Evolutionary conservation across 1,140 invertebrate genomes (phyloP).

Genomic region (Palaemon carinicauda): DNA sequence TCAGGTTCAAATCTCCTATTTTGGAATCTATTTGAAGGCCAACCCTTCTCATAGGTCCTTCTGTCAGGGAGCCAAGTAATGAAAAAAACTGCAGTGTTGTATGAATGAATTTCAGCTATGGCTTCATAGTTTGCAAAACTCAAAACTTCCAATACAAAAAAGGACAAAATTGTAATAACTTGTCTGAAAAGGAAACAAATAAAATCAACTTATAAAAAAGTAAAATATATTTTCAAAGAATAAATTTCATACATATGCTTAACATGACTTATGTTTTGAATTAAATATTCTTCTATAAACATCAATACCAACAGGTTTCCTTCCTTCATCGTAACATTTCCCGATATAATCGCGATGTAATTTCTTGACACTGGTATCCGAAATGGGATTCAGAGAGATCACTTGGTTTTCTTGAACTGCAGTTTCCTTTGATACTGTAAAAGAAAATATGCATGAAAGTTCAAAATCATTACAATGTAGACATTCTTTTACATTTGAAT

Average conservation of each 20-base stretch:
- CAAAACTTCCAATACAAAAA: too few species aligned
- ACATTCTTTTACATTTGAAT: not conserved
- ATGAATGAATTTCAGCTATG: too few species aligned
- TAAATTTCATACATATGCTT: not conserved
- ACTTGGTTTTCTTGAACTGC: not conserved
- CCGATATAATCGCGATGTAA: not conserved
- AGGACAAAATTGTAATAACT: too few species aligned
- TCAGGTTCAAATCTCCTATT: too few species aligned
- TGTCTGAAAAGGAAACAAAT: too few species aligned
- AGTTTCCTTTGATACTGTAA: not conserved
- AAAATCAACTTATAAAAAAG: too few species aligned
- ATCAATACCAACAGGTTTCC: constrained; percentile 24
- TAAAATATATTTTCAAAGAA: not conserved
- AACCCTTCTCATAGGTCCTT: too few species aligned
- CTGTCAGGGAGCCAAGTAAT: too few species aligned
- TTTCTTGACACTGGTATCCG: constrained; percentile 16
- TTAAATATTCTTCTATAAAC: constrained; percentile 22
- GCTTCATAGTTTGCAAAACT: too few species aligned
- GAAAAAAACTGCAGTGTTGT: too few species aligned
- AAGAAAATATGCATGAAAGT: not conserved
- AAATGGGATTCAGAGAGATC: not conserved
- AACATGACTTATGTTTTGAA: not conserved
- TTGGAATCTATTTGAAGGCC: too few species aligned
- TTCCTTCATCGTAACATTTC: not conserved
- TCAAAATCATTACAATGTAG: not conserved